Percentiles rank a stretch among this genome's conserved stretches.
Evolutionary conservation across 2,113 vertebrate genomes (phyloP).

Genomic region (Oxyura jamaicensis): DNA sequence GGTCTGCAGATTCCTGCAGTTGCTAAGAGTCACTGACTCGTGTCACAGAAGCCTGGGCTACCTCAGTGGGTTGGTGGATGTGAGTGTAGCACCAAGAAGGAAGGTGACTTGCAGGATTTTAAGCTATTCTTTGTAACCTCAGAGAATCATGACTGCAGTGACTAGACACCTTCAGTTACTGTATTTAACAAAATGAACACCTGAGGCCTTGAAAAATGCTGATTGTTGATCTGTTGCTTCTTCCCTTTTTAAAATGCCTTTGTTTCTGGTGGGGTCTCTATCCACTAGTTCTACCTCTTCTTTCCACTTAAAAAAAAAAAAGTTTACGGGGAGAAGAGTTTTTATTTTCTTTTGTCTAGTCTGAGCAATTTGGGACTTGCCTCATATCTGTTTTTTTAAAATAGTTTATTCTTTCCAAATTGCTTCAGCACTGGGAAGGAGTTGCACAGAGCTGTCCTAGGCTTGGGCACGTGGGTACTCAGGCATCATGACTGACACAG

Average conservation of each 20-base stretch:
- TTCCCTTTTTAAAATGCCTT: background rate
- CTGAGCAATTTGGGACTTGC: background rate
- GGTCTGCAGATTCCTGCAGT: background rate
- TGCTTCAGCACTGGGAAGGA: background rate
- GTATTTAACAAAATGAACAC: background rate
- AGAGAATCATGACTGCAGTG: background rate
- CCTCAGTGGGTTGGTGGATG: background rate
- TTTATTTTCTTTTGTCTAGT: background rate
- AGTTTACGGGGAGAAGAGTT: background rate
- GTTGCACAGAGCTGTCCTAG: background rate
- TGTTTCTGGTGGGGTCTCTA: background rate
- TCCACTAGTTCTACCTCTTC: conserved; percentile 7
- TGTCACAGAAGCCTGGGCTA: background rate
- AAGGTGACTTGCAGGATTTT: background rate
- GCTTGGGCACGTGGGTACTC: background rate
- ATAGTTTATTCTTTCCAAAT: background rate
- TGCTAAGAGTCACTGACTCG: background rate
- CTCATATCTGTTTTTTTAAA: background rate
- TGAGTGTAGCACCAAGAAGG: background rate
- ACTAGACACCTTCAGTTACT: background rate
- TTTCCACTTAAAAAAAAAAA: background rate
- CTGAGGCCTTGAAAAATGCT: background rate
- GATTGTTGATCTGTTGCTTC: background rate
- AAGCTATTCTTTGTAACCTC: background rate
- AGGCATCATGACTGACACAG: background rate